Evolutionary conservation across 2,113 vertebrate genomes (phyloP).

Genomic region (Orycteropus afer): DNA sequence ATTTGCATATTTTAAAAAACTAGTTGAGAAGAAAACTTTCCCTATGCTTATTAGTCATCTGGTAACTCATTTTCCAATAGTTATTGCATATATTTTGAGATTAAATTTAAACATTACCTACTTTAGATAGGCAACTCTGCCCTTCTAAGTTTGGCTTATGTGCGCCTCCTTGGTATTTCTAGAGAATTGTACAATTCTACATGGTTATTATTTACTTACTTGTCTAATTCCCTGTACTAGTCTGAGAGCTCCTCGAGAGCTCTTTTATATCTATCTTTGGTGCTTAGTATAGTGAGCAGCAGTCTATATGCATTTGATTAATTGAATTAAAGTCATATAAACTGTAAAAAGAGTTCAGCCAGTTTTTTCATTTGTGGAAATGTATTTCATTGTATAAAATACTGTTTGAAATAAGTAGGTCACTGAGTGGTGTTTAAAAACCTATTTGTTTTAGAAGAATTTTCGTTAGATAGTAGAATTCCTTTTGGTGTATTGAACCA

Average conservation of each 20-base stretch:
- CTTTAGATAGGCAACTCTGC: neutral
- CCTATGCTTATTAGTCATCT: neutral
- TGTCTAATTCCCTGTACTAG: neutral
- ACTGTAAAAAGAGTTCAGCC: neutral
- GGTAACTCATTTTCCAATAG: neutral
- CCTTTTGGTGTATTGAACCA: neutral
- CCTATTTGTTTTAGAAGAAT: constrained; percentile 45
- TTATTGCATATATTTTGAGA: neutral
- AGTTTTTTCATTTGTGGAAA: constrained; percentile 22
- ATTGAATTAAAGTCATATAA: constrained; percentile 43
- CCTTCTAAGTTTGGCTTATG: neutral
- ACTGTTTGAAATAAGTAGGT: constrained; percentile 48
- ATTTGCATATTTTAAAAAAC: neutral
- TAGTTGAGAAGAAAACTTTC: constrained; percentile 16
- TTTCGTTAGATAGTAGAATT: constrained; percentile 51
- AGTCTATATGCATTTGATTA: neutral
- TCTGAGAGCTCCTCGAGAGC: neutral
- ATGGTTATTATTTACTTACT: neutral
- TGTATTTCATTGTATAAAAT: constrained; percentile 16
- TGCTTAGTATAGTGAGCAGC: neutral
- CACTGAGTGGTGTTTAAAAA: constrained; percentile 44
- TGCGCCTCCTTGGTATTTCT: neutral
- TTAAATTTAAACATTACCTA: neutral
- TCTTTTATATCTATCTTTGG: neutral
- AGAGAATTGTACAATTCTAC: neutral